Evolutionary conservation across 2,888 invertebrate genomes (phyloP), one percentile per base, ranked within the genome.

Genomic region (Plusia festucae): DNA sequence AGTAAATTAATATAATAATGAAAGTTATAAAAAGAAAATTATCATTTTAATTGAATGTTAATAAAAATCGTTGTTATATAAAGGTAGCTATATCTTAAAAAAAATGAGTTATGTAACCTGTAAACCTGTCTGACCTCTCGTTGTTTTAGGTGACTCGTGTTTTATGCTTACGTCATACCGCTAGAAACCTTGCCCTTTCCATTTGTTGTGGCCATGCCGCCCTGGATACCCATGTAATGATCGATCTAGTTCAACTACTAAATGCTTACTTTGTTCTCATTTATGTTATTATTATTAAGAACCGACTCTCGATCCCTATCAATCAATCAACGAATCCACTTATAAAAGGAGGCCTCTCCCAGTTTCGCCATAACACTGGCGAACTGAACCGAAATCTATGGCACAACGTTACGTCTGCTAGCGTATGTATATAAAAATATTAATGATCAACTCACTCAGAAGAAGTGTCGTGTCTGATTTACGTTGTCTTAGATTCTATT

Each of bases 171-270:
- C 80, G 81, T 79, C 80, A 80, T 56, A 59, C 68, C 68, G 70
- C 78, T 61, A n/a, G 72, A 80, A 71, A 63, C 58, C 59, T 80
- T 77, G 78, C 72, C 78, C 74, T 77, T 78, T 80, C 34, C 65
- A 53, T 60, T 53, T 62, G 76, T 60, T 70, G 60, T 73, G 62
- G 8, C 62, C 24, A 44, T 46, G 15, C 40, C 40, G 54, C 60
- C 53, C 44, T 52, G 51, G 32, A 52, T 57, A 62, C 61, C 49
- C 64, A 40, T 53, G 53, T 61, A 18, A 53, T 60, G 57, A 75
- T 69, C 52, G 40, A 55, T 44, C 32, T 56, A 30, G 57, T 16
- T 20, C 8, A 30, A 11, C 32, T 18, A 60, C 69, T 46, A 68
- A 63, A 52, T 18, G 7, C n/a, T n/a, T n/a, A 40, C 40, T 40